Conservation (phyloP, 2,888 invertebrate genomes). For the Hirtodrosophila cameraria region DNA sequence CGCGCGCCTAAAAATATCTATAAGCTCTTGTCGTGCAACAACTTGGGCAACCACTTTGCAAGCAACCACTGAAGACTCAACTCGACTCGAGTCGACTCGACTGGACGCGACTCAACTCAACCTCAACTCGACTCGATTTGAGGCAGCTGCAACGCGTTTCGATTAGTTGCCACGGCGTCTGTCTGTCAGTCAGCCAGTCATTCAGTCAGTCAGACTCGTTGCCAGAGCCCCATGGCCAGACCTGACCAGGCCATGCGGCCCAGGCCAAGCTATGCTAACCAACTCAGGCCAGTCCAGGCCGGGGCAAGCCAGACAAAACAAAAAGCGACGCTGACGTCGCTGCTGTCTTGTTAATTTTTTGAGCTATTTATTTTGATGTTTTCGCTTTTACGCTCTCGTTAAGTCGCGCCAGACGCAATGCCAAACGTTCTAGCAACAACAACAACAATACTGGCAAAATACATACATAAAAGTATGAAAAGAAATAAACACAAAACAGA, state of each 20-base stretch:
- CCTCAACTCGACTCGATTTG: slow-evolving; percentile 34
- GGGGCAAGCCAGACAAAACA: slow-evolving; percentile 26
- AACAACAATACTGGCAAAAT: slow-evolving; percentile 32
- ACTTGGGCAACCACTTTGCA: slow-evolving; percentile 74
- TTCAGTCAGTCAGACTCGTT: slow-evolving; percentile 31
- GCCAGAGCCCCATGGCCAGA: slow-evolving; percentile 41
- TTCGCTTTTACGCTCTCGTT: slow-evolving; percentile 81
- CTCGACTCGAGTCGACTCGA: slow-evolving; percentile 4
- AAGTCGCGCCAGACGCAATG: slow-evolving; percentile 68
- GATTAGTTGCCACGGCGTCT: slow-evolving; percentile 75
- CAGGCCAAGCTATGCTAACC: too few species aligned
- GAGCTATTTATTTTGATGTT: slow-evolving; percentile 80
- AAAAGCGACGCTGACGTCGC: slow-evolving; percentile 57
- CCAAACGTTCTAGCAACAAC: slow-evolving; percentile 50
- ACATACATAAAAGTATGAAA: slow-evolving; percentile 34
- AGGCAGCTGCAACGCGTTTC: slow-evolving; percentile 77
- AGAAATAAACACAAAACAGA: slow-evolving; percentile 6
- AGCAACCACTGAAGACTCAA: slow-evolving; percentile 30
- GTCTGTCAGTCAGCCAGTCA: slow-evolving; percentile 45
- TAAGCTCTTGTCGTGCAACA: slow-evolving; percentile 67
- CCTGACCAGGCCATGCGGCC: slow-evolving; percentile 19
- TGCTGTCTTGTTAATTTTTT: slow-evolving; percentile 79
- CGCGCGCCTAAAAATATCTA: slow-evolving; percentile 78
- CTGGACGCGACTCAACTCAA: slow-evolving; percentile 34
- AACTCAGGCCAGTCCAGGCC: neutral